Percentiles rank a stretch among this genome's conserved stretches.
Conservation (phyloP, 1,140 invertebrate genomes). For the Drosophila malerkotliana region DNA sequence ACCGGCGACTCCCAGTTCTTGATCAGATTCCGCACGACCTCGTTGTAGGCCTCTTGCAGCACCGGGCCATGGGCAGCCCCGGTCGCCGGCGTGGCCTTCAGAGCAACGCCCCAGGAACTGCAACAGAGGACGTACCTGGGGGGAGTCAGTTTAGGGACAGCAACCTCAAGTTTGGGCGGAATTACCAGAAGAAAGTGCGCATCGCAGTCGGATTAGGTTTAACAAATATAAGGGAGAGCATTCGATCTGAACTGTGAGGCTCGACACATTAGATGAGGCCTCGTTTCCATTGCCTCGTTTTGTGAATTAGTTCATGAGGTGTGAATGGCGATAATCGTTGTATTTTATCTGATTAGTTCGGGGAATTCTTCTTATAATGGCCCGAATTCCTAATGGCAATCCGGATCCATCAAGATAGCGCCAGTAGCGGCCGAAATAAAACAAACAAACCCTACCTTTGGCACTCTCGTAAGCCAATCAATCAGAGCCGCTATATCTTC, state of each 20-base stretch:
- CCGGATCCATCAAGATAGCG: slow-evolving; percentile 16
- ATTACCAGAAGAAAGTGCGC: slow-evolving; percentile 38
- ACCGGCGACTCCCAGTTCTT: slow-evolving; percentile 66
- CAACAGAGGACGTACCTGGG: slow-evolving; percentile 25
- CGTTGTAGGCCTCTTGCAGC: slow-evolving; percentile 29
- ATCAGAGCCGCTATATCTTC: slow-evolving; percentile 29
- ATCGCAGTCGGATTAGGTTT: slow-evolving; percentile 12
- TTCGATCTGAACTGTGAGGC: neutral
- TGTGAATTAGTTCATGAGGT: neutral
- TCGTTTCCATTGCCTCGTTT: no score
- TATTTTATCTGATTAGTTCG: neutral
- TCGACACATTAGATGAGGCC: neutral
- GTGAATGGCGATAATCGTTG: neutral
- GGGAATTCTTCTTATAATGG: neutral
- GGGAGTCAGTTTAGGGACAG: neutral
- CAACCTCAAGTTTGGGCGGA: neutral
- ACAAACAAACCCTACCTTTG: slow-evolving; percentile 27
- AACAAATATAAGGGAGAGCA: neutral
- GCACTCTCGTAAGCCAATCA: slow-evolving; percentile 33
- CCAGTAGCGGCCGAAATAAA: slow-evolving; percentile 33
- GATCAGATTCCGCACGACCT: slow-evolving; percentile 54
- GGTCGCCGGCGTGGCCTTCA: neutral
- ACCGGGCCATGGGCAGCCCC: slow-evolving; percentile 2
- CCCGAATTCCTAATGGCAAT: neutral
- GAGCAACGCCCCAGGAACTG: neutral